Base-by-base conservation (phyloP, 2,888 invertebrate genomes). In the Sphaerophoria taeniata region DNA sequence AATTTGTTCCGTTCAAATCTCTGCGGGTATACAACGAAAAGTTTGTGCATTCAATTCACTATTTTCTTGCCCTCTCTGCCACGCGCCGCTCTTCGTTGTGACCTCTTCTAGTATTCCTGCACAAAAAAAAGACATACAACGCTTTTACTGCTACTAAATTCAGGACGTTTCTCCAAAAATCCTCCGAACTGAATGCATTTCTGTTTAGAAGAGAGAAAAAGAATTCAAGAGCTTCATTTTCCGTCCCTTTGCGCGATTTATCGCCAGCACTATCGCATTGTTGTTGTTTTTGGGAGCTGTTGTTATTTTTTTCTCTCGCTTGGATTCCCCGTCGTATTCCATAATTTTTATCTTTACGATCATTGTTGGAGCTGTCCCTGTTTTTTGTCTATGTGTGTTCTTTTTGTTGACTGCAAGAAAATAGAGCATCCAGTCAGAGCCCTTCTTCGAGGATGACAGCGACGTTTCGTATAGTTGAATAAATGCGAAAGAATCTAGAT, bases 341-440 rank as follows among this genome's bases (percentile, higher is more conserved):
- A 84, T 84, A 84, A 80, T 80, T 84, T 84, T 84, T 84, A 80
- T 75, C 84, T 84, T 84, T 75, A 84, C 80, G 71, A 84, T 80
- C 84, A 75, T 84, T 80, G 79, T 80, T 80, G 80, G 60, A 69
- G 80, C 75, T 80, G 80, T 80, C 84, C 65, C 75, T 80, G 61
- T 79, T 74, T 74, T 79, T 73, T 24, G 24, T 24, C 24, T 24
- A 83, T 78, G 78, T 83, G 78, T 58, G 78, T 73, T 65, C 43
- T 67, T 9, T 43, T 43, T 43, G 0, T 43, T 43, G 11, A 7
- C 11, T 43, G 11, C 12, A 56, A 72, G 14, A 49, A 82, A 73
- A 73, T 69, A 69, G 73, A 77, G 14, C 77, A 65, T 65, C 12
- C 24, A 49, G 34, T 11, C 34, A 49, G 36, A 49, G 36, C 49